phyloP scores from a whole-genome alignment of 2,113 vertebrate species.

The Cyanoderma ruficeps region DNA sequence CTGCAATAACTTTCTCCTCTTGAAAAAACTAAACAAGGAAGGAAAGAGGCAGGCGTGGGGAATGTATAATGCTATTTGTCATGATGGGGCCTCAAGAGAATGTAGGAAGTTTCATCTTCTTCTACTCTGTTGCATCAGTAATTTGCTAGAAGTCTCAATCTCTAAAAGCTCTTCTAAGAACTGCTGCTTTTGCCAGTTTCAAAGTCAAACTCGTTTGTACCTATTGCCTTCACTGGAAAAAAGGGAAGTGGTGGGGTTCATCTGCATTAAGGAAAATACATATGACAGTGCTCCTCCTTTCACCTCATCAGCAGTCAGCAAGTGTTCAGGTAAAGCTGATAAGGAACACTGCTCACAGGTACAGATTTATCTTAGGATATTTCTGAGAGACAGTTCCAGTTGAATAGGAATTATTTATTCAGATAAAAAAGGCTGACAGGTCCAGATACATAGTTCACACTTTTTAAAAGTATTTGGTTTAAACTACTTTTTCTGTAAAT shows the following conservation, averaged over 20 bases:
- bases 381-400: background rate
- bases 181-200: background rate
- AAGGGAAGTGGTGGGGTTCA: background rate
- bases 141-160: background rate
- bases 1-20: background rate
- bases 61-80: background rate
- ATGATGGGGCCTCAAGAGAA: background rate
- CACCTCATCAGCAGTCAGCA: background rate
- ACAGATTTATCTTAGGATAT: background rate
- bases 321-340: background rate
- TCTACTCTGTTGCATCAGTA: background rate
- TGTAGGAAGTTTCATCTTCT: background rate
- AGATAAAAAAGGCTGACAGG: background rate
- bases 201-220: background rate
- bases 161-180: background rate
- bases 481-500: background rate
- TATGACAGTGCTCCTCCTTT: background rate
- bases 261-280: background rate
- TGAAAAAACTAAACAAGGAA: conserved; percentile 4
- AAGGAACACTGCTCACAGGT: background rate
- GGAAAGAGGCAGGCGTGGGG: background rate
- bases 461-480: background rate
- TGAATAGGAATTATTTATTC: background rate
- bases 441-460: background rate
- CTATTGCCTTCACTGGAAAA: background rate